Evolutionary conservation across 2,888 invertebrate species (phyloP), one percentile per base, ranked within the genome.

Genomic region (Agrotis puta): DNA sequence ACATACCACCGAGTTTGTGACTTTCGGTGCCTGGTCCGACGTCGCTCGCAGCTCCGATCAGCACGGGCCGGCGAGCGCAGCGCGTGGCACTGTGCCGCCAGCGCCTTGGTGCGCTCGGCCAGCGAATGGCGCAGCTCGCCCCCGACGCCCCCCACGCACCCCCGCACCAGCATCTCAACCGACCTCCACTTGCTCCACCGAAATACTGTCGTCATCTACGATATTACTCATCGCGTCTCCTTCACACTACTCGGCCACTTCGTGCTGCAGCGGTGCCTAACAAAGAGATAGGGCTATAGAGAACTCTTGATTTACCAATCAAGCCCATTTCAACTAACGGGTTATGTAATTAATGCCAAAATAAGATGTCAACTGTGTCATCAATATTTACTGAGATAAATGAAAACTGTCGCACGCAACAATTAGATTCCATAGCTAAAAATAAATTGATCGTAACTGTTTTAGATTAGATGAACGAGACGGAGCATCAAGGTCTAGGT

Each of bases 1-100:
- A 97, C 97, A 91, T 97, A 97, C 97, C 97, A 97, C 93, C 97
- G 96, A 74, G 97, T 96, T 85, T 96, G 96, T 61, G 96, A 96
- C 87, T 97, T 97, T 88, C 95, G 93, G 80, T 95, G 96, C 75
- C 96, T 93, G 80, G 90, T 88, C 71, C 94, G 93, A 75, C 94
- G 92, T 61, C 94, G 94, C 80, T 94, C 94, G 48, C 88, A 88
- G 88, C 88, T 91, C 83, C 88, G 92, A 70, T 91, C 92, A 45
- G 89, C 86, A 76, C 94, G 92, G 73, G 93, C 92, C 63, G 95
- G 94, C 70, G 95, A 94, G 69, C 94, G 93, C 90, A 95, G 90
- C 80, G 95, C 94, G 84, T 96, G 94, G 86, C 95, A 95, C 67
- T 93, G 92, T 75, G 95, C 95, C 71, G 96, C 96, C 91, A 96